A percentile compares a stretch with the other conserved stretches of the same genome.
Conservation (phyloP, 2,888 invertebrate genomes). For the Morpho deidamia region DNA sequence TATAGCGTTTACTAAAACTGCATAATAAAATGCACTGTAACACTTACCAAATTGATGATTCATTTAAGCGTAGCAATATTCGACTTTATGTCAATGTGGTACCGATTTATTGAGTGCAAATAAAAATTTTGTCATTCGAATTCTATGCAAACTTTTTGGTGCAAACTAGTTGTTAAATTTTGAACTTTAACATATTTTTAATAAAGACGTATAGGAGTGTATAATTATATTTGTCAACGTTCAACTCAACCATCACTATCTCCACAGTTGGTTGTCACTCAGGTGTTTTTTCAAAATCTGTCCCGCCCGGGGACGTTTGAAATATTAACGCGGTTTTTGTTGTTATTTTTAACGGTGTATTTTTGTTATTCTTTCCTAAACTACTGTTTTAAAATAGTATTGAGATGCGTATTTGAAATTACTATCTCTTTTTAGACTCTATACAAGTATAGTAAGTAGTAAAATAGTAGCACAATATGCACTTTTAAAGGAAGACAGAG, state of each 20-base stretch:
- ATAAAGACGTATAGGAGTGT: conserved; percentile 2
- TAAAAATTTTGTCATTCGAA: conserved; percentile 16
- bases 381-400: neutral
- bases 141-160: conserved; percentile 12
- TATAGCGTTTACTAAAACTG: conserved; percentile 11
- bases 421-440: no score
- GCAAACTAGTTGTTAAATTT: neutral
- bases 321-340: conserved; percentile 30
- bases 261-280: conserved; percentile 36
- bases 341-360: neutral
- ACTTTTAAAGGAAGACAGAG: no score
- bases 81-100: conserved; percentile 3
- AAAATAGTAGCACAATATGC: no score
- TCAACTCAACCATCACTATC: conserved; percentile 30
- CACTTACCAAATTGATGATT: neutral
- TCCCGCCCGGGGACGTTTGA: conserved; percentile 29
- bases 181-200: conserved; percentile 1
- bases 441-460: no score
- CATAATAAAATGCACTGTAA: conserved; percentile 3
- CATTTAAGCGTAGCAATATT: neutral
- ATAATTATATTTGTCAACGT: conserved; percentile 13
- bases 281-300: conserved; percentile 34
- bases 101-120: conserved; percentile 12
- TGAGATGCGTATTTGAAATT: no score
- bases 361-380: neutral